Percentiles rank a stretch among this genome's conserved stretches.
These are phyloP conservation scores for Xanthorhoe designata DNA, from an alignment of 2,888 invertebrate genomes.

Conservation along the genomic window DNA sequence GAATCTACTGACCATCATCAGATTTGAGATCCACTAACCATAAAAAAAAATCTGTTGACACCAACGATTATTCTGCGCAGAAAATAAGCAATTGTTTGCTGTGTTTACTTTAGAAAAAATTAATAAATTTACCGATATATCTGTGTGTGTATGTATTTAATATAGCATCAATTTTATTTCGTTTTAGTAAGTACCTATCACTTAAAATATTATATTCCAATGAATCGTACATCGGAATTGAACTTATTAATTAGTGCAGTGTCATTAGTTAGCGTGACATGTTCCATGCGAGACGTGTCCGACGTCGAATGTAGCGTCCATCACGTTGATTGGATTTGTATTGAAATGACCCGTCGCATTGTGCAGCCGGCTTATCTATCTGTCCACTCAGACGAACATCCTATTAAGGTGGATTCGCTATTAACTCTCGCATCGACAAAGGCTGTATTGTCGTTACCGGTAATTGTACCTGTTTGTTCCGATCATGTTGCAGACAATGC, in stretches of 20 bases:
- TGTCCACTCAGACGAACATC: slow-evolving; percentile 52
- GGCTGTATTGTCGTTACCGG: slow-evolving; percentile 44
- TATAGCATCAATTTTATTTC: neutral
- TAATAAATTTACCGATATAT: too few species aligned
- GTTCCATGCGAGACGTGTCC: slow-evolving; percentile 59
- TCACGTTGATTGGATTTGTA: slow-evolving; percentile 76
- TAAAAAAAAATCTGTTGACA: too few species aligned
- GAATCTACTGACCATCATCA: too few species aligned
- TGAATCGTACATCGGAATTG: slow-evolving; percentile 45
- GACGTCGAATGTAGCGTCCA: slow-evolving; percentile 54
- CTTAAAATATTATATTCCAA: slow-evolving; percentile 8
- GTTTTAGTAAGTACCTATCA: slow-evolving; percentile 5
- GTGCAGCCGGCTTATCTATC: slow-evolving; percentile 57
- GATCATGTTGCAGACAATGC: slow-evolving; percentile 36
- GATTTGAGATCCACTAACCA: too few species aligned
- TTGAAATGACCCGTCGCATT: slow-evolving; percentile 66
- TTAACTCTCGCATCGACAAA: slow-evolving; percentile 47
- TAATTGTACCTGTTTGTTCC: slow-evolving; percentile 39
- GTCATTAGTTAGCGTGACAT: slow-evolving; percentile 65
- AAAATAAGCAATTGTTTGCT: too few species aligned
- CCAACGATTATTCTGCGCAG: too few species aligned
- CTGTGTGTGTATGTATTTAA: too few species aligned
- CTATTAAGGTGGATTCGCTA: slow-evolving; percentile 57
- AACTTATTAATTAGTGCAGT: slow-evolving; percentile 67
- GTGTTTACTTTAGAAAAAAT: too few species aligned